Evolutionary conservation across 2,888 invertebrate species (phyloP), one percentile per base, ranked within the genome.

Genomic region (Rutpela maculata): DNA sequence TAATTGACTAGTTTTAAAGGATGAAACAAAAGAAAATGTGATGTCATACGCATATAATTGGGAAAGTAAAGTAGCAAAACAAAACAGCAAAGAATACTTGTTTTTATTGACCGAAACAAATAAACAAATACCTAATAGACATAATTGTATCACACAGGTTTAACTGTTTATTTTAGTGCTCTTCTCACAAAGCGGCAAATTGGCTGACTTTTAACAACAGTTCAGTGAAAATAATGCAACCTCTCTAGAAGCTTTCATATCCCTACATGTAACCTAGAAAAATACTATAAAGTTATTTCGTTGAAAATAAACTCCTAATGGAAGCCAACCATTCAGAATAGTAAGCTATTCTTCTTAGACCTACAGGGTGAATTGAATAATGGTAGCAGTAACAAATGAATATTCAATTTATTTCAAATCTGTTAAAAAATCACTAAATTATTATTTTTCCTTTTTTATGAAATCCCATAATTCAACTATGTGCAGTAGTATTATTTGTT

Each of bases 241-340:
- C 59, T 59, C n/a, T 68, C 56, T 17, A 68, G 68, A 26, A 68
- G 26, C 68, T 68, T 69, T 69, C 68, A 69, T 69, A 69, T 69
- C 68, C 57, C 31, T 55, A n/a, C 19, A 57, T 69, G 68, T 56
- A 69, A 35, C 35, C 57, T 63, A 31, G 50, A 56, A 69, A 67
- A 69, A 69, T 57, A 69, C 68, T 19, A 55, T 57, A 69, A 57
- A 55, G 71, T 62, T 62, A 62, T 62, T 71, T 60, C 62, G 43
- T 71, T 71, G 62, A 71, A 63, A 63, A 63, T 72, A 69, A 57
- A 69, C 70, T 60, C 43, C 72, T 72, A 72, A 62, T 72, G 31
- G 55, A 26, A 26, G 22, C 22, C 22, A 72, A 63, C 63, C 55
- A 72, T 55, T 72, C 26, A 72, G 63, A 62, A 62, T 55, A 31